Conservation (phyloP, 2,888 invertebrate genomes). For the Epistrophe grossulariae region DNA sequence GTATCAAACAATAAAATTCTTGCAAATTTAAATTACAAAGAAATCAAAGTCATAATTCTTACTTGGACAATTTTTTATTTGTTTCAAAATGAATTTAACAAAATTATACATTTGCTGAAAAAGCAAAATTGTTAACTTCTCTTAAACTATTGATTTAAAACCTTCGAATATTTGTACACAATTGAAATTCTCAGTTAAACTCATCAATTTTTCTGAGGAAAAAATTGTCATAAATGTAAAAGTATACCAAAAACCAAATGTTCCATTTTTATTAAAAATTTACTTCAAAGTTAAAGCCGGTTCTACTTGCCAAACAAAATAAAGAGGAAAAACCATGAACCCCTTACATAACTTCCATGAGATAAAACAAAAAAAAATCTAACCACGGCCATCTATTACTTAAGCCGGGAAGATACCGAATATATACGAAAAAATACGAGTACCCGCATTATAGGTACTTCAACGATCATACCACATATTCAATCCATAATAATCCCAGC, state of each 20-base stretch:
- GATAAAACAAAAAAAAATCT: slow-evolving; percentile 29
- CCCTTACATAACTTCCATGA: slow-evolving; percentile 18
- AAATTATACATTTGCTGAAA: too few species aligned
- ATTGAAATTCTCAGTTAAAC: too few species aligned
- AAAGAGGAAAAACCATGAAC: slow-evolving; percentile 33
- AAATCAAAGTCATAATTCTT: too few species aligned
- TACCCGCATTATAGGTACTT: slow-evolving; percentile 36
- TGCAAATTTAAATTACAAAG: too few species aligned
- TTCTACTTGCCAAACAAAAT: not conserved
- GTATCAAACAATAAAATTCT: too few species aligned
- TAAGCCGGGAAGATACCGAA: slow-evolving; percentile 56
- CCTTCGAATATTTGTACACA: too few species aligned
- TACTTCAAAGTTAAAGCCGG: not conserved
- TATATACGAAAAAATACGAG: not conserved
- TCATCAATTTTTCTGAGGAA: not conserved
- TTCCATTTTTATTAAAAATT: not conserved
- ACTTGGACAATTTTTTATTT: too few species aligned
- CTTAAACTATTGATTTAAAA: too few species aligned
- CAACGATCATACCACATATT: slow-evolving; percentile 43
- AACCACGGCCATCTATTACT: slow-evolving; percentile 37
- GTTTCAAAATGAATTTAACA: too few species aligned
- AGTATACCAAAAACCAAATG: too few species aligned
- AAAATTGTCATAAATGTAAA: too few species aligned
- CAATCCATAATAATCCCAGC: slow-evolving; percentile 53
- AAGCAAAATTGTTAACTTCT: too few species aligned